Evolutionary conservation across 2,113 vertebrate species (phyloP), one percentile per base, ranked within the genome.

Genomic region (Balaeniceps rex): DNA sequence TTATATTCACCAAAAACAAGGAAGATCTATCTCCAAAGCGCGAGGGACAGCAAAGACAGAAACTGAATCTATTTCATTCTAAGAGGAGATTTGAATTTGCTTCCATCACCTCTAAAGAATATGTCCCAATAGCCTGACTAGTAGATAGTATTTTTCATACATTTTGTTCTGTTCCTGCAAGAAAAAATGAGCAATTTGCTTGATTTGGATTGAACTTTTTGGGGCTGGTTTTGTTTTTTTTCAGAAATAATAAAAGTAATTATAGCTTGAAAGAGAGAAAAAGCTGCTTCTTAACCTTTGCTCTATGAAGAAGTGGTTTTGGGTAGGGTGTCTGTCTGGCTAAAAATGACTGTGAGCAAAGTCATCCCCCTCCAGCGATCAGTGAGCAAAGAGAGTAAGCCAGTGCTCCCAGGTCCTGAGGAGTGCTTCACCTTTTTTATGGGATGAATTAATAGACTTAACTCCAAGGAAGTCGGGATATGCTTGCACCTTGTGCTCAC

Each of bases 301-400:
- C 6, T 65, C 23, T 57, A 0, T 19, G 18, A 54, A 31, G n/a
- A 16, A 49, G 46, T 57, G 24, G 2, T 49, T 94, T 86, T 57
- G 7, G 34, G 58, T 61, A 61, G 31, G 33, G 17, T 61, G 11
- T 64, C 38, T 75, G 11, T 1, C 49, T 47, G 12, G 22, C 36
- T 55, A 4, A 80, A 79, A 78, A 44, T 15, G 42, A 15, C 42
- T 74, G 19, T 4, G 4, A 58, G 85, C 44, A 72, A 64, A 86
- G 80, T 18, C 1, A 1, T 25, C 1, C 8, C 28, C 7, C 23
- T 80, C 15, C 19, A 31, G 19, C 3, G 1, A 8, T 52, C 29
- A 52, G 26, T 38, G 24, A 36, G 47, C 16, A 83, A 49, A 69
- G 16, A 52, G 31, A 49, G 33, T 54, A 72, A 58, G 3, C 9